Evolutionary conservation across 2,888 invertebrate genomes (phyloP), one percentile per base, ranked within the genome.

Genomic region (Portevinia maculata): DNA sequence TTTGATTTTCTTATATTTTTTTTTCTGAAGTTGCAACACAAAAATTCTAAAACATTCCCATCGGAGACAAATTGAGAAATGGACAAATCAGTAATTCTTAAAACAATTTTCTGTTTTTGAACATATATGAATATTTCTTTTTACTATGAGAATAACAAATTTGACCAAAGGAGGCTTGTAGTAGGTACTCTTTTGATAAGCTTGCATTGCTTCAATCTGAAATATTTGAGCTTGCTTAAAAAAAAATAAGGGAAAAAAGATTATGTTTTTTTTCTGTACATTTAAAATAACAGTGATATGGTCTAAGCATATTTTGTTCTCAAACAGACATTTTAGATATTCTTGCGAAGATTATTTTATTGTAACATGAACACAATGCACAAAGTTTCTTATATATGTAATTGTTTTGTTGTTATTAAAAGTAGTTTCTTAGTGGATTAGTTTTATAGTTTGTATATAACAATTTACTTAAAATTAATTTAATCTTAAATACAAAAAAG

Each of bases 311-410:
- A 70, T 37, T 75, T 65, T 70, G 11, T 64, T 69, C 52, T 70
- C 62, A 60, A 78, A 83, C 78, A 83, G 65, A 83, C 71, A 78
- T 83, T 78, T 46, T 57, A 78, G 78, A 78, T 83, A 78, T 83
- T 83, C 81, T 71, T 71, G 76, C 83, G 64, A 83, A 78, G 76
- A 73, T 73, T 62, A 83, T 78, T 83, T 76, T 83, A 83, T 78
- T 78, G 67, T 83, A 83, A 83, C 78, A 76, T 83, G 83, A 83
- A 83, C 83, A 83, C 83, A 83, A 83, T 83, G 71, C 78, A 83
- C 78, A 83, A 76, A 76, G 60, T 67, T 83, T 76, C 48, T 81
- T 67, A 65, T 76, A 53, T 71, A n/a, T n/a, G n/a, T n/a, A 75
- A 17, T 41, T 50, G 24, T 24, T 24, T 24, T 39, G 44, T 64